These are phyloP conservation scores for Spermophilus dauricus DNA, from an alignment of 2,113 vertebrate species.

Conservation along the genomic window DNA sequence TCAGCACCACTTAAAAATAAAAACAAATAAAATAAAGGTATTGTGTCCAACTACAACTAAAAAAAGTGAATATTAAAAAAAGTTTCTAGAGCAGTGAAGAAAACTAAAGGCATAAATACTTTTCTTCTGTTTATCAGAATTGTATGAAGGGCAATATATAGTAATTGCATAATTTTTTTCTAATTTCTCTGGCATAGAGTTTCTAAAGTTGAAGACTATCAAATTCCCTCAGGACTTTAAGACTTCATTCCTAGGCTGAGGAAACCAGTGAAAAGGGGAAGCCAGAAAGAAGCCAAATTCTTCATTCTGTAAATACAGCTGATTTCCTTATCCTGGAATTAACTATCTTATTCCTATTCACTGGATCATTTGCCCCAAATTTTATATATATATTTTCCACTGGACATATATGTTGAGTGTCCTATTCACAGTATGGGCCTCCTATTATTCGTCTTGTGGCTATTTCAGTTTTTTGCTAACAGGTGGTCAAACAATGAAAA, in stretches of 20 bases:
- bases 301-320: neutral
- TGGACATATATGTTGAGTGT: neutral
- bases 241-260: conserved; percentile 38
- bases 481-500: conserved; percentile 13
- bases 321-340: conserved; percentile 32
- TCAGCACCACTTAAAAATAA: too few species aligned
- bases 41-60: too few species aligned
- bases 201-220: conserved; percentile 46
- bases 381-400: neutral
- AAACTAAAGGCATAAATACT: neutral
- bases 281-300: conserved; percentile 24
- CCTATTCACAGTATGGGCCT: neutral
- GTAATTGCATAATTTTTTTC: neutral
- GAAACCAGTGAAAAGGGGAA: conserved; percentile 39
- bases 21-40: too few species aligned
- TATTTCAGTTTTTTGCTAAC: conserved; percentile 9
- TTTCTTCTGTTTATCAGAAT: conserved; percentile 32
- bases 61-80: too few species aligned
- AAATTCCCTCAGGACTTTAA: conserved; percentile 48
- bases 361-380: conserved; percentile 31
- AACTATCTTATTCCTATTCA: conserved; percentile 36
- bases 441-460: neutral
- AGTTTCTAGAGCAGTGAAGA: neutral
- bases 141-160: neutral
- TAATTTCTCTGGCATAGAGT: neutral